Percentiles rank a stretch among this genome's conserved stretches.
These are phyloP conservation scores for Rhinophrynus dorsalis DNA, from an alignment of 2,797 vertebrate genomes.

Conservation along the genomic window DNA sequence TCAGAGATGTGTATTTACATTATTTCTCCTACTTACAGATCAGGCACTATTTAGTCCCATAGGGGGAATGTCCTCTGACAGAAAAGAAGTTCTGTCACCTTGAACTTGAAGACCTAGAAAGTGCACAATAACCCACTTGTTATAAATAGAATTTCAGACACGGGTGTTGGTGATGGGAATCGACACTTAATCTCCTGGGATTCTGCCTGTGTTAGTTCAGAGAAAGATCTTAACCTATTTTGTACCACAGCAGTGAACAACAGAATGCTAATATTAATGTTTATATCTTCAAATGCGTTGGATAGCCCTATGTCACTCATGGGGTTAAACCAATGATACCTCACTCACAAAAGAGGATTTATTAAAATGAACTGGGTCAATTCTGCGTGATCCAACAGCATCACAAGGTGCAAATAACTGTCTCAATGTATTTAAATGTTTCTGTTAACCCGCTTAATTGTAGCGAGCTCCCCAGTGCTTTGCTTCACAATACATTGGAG, in stretches of 20 bases:
- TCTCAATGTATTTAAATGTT: no score
- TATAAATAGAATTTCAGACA: conserved; percentile 56
- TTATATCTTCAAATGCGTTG: no score
- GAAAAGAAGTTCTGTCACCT: conserved; percentile 3
- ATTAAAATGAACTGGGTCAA: no score
- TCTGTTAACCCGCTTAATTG: no score
- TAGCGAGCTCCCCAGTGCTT: no score
- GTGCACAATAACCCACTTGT: conserved; percentile 31
- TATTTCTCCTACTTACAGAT: neutral
- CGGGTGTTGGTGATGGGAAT: conserved; percentile 53
- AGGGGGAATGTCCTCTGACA: neutral
- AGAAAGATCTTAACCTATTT: conserved; percentile 37
- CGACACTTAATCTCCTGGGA: conserved; percentile 57
- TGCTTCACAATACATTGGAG: no score
- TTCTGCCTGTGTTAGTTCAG: conserved; percentile 53
- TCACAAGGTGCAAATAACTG: no score
- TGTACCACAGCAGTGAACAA: neutral
- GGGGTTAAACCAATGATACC: no score
- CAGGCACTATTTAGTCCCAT: neutral
- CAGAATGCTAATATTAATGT: neutral
- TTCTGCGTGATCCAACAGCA: no score
- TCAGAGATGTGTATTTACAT: neutral
- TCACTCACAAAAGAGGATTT: no score
- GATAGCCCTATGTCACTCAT: no score
- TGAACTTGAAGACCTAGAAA: conserved; percentile 15